Conservation (phyloP, 1,140 invertebrate species). For the Formica exsecta region DNA sequence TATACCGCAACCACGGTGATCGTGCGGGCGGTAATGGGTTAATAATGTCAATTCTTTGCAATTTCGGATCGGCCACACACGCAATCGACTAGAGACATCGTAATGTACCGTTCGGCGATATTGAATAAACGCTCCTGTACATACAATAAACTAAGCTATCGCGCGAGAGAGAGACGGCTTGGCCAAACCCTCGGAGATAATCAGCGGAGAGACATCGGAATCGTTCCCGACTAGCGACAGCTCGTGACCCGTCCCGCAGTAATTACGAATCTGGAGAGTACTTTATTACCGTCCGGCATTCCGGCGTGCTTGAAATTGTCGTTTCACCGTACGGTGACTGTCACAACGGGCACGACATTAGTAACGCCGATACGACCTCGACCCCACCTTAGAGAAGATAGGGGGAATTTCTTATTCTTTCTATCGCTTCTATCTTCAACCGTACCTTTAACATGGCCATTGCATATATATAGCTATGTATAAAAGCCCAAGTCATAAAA, state of each 20-base stretch:
- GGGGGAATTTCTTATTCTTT: constrained; percentile 21
- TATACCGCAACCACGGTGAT: constrained; percentile 7
- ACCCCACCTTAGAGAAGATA: constrained; percentile 29
- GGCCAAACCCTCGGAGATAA: constrained; percentile 48
- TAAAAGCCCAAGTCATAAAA: constrained; percentile 62
- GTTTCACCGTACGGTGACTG: constrained; percentile 45
- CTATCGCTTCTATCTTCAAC: not conserved
- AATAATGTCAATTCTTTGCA: constrained; percentile 63
- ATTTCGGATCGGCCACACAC: not conserved
- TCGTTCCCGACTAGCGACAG: constrained; percentile 34
- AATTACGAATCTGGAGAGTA: constrained; percentile 64
- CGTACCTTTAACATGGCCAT: too few relatives aligned
- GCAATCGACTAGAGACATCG: not conserved
- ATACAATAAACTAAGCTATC: constrained; percentile 15
- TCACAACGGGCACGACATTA: constrained; percentile 66
- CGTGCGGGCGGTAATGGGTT: constrained; percentile 65
- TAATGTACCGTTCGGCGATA: constrained; percentile 22
- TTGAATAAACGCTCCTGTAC: constrained; percentile 52
- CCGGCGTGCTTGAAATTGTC: constrained; percentile 49
- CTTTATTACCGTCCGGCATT: constrained; percentile 62
- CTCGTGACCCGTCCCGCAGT: constrained; percentile 65
- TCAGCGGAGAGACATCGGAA: constrained; percentile 55
- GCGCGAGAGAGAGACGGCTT: constrained; percentile 31
- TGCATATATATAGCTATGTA: not conserved
- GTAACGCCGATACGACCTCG: constrained; percentile 47